These are phyloP conservation scores for Malacoctenus gilli DNA, from an alignment of 2,797 vertebrate genomes.

Conservation along the genomic window DNA sequence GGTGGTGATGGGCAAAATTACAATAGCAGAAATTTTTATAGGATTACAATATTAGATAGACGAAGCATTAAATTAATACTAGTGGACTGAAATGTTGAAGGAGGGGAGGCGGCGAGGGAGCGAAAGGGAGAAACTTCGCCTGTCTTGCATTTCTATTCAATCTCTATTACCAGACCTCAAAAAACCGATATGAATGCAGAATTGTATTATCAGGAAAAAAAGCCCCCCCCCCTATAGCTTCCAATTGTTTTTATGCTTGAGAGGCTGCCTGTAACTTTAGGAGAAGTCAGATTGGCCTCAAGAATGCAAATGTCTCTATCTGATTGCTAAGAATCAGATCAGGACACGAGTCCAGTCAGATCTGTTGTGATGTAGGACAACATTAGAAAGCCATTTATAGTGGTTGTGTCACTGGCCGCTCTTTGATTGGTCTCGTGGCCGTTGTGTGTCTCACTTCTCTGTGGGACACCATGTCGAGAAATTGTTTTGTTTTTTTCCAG, in stretches of 20 bases:
- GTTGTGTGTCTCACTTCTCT: no score
- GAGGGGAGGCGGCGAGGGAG: slow-evolving; percentile 8
- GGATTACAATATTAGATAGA: slow-evolving; percentile 70
- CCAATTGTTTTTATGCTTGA: slow-evolving; percentile 41
- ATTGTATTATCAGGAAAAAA: slow-evolving; percentile 39
- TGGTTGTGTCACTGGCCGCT: no score
- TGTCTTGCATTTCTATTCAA: slow-evolving; percentile 51
- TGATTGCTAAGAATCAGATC: slow-evolving; percentile 1
- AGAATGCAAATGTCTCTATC: slow-evolving; percentile 30
- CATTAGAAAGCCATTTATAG: no score
- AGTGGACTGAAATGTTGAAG: slow-evolving; percentile 46
- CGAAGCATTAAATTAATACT: slow-evolving; percentile 73
- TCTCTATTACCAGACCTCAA: slow-evolving; percentile 51
- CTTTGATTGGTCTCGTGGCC: no score
- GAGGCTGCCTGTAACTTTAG: slow-evolving; percentile 23
- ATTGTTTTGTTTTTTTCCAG: no score
- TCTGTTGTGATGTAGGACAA: no score
- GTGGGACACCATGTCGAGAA: no score
- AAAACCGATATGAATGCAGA: slow-evolving; percentile 49
- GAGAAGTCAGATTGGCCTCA: slow-evolving; percentile 18
- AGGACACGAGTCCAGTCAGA: not conserved
- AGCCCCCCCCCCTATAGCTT: slow-evolving; percentile 12
- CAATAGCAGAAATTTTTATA: slow-evolving; percentile 55
- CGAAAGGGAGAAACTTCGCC: slow-evolving; percentile 2
- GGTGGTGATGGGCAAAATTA: slow-evolving; percentile 70